Evolutionary conservation across 2,113 vertebrate genomes (phyloP).

Genomic region (Tympanuchus pallidicinctus): DNA sequence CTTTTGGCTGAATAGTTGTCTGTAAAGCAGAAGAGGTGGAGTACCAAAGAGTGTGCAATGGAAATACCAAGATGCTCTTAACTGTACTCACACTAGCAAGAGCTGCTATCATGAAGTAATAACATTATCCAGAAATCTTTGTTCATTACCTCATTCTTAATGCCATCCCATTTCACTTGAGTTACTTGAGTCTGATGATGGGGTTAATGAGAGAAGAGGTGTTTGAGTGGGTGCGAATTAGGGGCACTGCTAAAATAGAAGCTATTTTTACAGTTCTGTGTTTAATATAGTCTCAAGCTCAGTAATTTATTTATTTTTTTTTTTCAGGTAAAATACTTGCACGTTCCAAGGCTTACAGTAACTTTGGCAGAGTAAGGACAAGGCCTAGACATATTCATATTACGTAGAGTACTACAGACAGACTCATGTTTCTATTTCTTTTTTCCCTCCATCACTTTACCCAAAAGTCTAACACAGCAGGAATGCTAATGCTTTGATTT

Average conservation of each 20-base stretch:
- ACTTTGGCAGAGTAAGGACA: conserved; percentile 36
- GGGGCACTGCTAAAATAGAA: conserved; percentile 45
- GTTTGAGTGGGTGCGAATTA: conserved; percentile 52
- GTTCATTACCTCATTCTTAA: conserved; percentile 50
- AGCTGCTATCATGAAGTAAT: conserved; percentile 41
- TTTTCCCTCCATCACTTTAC: background rate
- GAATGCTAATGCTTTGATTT: conserved; percentile 15
- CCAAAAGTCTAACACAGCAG: background rate
- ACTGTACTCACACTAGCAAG: conserved; percentile 13
- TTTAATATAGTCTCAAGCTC: conserved; percentile 45
- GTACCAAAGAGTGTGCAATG: conserved; percentile 32
- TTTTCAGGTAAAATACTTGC: conserved; percentile 41
- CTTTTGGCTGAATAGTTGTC: conserved; percentile 3
- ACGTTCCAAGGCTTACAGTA: conserved; percentile 19
- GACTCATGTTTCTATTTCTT: background rate
- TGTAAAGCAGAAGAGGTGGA: conserved; percentile 11
- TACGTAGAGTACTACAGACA: background rate
- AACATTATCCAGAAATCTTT: conserved; percentile 45
- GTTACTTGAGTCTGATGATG: conserved; percentile 23
- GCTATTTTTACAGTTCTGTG: conserved; percentile 36
- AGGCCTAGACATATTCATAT: background rate
- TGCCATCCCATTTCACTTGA: conserved; percentile 40
- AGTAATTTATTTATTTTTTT: background rate
- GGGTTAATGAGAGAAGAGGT: conserved; percentile 34
- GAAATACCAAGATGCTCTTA: conserved; percentile 34